A percentile compares a stretch with the other conserved stretches of the same genome.
Conservation (phyloP, 1,140 invertebrate genomes). For the Drosophila paulistorum region DNA sequence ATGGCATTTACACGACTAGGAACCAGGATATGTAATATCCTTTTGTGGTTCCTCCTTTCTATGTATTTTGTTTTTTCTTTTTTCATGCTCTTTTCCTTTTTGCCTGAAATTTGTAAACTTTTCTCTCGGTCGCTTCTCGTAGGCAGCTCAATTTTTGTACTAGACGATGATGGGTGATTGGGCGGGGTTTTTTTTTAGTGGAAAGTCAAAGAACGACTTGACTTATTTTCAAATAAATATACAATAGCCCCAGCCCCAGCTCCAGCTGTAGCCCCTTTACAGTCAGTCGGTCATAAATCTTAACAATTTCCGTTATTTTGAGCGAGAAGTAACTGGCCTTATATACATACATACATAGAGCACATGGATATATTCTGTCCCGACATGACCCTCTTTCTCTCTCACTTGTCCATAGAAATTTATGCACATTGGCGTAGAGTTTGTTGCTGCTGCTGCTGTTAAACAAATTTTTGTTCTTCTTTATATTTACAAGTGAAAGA, state of each 20-base stretch:
- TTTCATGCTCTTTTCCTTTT: constrained; percentile 17
- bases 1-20: constrained; percentile 75
- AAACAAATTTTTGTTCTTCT: constrained; percentile 49
- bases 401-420: constrained; percentile 54
- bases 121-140: constrained; percentile 15
- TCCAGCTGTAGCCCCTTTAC: constrained; percentile 48
- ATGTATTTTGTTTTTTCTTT: neutral
- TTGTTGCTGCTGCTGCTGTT: constrained; percentile 29
- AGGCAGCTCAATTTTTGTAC: constrained; percentile 44
- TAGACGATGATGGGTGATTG: neutral
- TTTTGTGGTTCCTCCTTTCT: constrained; percentile 40
- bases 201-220: constrained; percentile 25
- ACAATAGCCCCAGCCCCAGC: constrained; percentile 73
- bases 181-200: constrained; percentile 3
- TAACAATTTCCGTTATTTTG: constrained; percentile 69
- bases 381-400: neutral
- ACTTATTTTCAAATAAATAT: constrained; percentile 77
- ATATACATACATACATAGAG: neutral
- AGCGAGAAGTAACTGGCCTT: constrained; percentile 3
- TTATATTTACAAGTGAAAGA: constrained; percentile 60
- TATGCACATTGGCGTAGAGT: constrained; percentile 50
- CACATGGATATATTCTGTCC: neutral
- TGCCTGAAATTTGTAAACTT: constrained; percentile 39
- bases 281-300: constrained; percentile 69
- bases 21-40: constrained; percentile 79